phyloP scores from a whole-genome alignment of 1,140 invertebrate genomes.

The Bombus confusus region DNA sequence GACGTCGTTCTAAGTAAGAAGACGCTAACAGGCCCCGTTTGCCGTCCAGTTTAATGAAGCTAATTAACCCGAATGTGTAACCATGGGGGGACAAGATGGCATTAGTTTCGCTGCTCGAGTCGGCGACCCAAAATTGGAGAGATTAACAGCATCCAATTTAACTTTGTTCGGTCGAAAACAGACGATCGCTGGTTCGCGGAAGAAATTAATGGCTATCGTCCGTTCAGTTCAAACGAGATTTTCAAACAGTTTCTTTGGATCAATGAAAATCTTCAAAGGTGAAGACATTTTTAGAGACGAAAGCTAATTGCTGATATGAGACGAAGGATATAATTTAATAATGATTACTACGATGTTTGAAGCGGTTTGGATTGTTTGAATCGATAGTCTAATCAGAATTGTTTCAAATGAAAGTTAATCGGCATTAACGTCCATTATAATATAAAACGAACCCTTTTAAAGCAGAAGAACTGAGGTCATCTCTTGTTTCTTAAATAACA shows the following conservation, averaged over 20 bases:
- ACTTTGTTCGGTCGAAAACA: slow-evolving; percentile 8
- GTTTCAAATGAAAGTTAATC: too few relatives aligned
- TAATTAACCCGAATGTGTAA: slow-evolving; percentile 53
- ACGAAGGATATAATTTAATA: too few relatives aligned
- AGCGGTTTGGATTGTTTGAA: too few relatives aligned
- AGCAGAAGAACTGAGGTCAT: too few relatives aligned
- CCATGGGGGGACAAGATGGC: slow-evolving; percentile 10
- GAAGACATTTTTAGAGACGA: too few relatives aligned
- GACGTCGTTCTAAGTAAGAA: neutral
- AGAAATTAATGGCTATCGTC: neutral
- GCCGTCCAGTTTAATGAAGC: slow-evolving; percentile 45
- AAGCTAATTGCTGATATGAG: too few relatives aligned
- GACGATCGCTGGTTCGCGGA: too few relatives aligned
- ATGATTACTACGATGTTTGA: too few relatives aligned
- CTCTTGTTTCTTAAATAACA: neutral
- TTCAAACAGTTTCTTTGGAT: neutral
- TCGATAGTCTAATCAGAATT: neutral
- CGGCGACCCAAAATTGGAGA: neutral
- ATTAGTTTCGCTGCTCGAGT: slow-evolving; percentile 3
- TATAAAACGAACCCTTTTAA: too few relatives aligned
- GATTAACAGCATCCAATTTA: slow-evolving; percentile 28
- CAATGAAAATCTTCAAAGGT: neutral
- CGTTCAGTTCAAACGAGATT: neutral
- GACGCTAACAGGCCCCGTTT: slow-evolving; percentile 2
- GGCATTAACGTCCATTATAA: too few relatives aligned